phyloP scores from a whole-genome alignment of 2,113 vertebrate species.

The Eupsittula cactorum region DNA sequence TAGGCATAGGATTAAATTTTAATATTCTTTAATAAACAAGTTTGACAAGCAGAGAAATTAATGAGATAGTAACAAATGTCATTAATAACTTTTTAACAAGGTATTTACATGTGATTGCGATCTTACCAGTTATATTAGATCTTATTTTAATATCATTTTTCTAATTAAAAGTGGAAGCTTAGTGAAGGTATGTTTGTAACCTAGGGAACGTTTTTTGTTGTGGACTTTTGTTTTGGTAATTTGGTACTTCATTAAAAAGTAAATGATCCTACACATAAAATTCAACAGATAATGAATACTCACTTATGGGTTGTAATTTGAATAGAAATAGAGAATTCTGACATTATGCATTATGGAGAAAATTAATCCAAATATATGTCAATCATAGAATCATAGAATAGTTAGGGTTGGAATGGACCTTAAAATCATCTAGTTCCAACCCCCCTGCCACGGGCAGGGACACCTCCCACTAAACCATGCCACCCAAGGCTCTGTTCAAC shows the following conservation, averaged over 20 bases:
- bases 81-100: slow-evolving; percentile 3
- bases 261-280: background rate
- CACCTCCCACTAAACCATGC: too few relatives aligned
- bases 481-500: too few relatives aligned
- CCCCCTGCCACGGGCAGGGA: too few relatives aligned
- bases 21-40: background rate
- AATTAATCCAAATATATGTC: background rate
- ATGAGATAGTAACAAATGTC: background rate
- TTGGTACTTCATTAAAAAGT: slow-evolving; percentile 15
- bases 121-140: background rate
- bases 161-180: background rate
- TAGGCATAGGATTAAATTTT: background rate
- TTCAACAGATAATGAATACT: background rate
- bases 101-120: background rate
- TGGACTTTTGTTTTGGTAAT: background rate
- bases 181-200: background rate
- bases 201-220: background rate
- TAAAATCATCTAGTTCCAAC: too few relatives aligned
- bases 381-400: background rate
- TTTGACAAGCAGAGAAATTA: background rate
- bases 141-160: background rate
- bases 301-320: background rate
- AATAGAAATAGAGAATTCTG: background rate
- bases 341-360: background rate
- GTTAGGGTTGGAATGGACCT: too few relatives aligned